Conservation (phyloP, 2,113 vertebrate genomes). For the Monarcha castaneiventris region DNA sequence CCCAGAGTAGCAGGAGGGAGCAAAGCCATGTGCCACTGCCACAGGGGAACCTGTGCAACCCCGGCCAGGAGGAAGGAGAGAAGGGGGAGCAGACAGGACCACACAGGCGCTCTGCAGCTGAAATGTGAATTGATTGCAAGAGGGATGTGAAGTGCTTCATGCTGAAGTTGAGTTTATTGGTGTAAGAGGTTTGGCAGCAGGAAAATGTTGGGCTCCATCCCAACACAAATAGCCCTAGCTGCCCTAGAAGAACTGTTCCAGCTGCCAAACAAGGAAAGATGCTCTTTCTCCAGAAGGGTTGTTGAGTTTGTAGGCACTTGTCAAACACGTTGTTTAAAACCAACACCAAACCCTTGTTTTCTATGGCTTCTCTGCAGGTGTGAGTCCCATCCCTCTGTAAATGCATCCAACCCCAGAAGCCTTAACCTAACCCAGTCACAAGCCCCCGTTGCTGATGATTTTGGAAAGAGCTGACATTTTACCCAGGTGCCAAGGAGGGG, state of each 20-base stretch:
- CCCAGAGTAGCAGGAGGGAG: not conserved
- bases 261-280: not conserved
- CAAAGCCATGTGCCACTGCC: not conserved
- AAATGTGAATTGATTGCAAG: not conserved
- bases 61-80: not conserved
- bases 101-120: not conserved
- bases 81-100: not conserved
- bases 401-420: constrained; percentile 36
- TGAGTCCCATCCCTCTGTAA: constrained; percentile 48
- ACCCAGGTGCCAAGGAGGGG: constrained; percentile 40
- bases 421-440: not conserved
- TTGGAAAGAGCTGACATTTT: constrained; percentile 40
- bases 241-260: not conserved
- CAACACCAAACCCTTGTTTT: constrained; percentile 4
- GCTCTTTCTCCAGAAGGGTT: not conserved
- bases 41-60: not conserved
- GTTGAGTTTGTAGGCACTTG: constrained; percentile 7
- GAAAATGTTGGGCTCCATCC: not conserved
- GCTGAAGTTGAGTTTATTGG: not conserved
- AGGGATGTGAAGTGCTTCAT: not conserved
- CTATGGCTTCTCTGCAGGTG: constrained; percentile 56
- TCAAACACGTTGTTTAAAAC: not conserved
- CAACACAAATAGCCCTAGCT: not conserved
- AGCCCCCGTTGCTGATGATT: constrained; percentile 11
- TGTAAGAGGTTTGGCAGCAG: not conserved